Percentiles rank a stretch among this genome's conserved stretches.
Conservation (phyloP, 2,888 invertebrate species). For the Lordiphosa andalusiaca region DNA sequence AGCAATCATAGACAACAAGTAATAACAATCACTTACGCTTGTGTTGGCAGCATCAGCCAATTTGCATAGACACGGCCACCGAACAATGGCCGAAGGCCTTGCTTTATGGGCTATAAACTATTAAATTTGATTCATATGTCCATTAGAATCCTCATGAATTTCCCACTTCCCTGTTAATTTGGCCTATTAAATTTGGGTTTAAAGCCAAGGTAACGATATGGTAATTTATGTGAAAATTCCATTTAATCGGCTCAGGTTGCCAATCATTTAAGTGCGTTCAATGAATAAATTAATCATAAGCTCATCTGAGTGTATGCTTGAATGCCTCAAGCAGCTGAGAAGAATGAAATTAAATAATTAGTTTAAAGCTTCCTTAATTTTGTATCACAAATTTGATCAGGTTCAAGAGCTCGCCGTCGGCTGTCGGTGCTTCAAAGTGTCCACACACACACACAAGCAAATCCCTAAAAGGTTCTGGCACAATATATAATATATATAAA, state of each 20-base stretch:
- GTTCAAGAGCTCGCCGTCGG: constrained; percentile 1
- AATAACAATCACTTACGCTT: constrained; percentile 41
- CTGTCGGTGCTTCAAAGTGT: constrained; percentile 7
- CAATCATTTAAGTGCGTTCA: constrained; percentile 10
- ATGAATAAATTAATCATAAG: constrained; percentile 32
- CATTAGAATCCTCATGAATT: constrained; percentile 6
- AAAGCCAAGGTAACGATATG: constrained; percentile 16
- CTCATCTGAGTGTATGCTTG: constrained; percentile 13
- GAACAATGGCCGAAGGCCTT: not conserved
- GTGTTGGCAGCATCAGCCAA: constrained; percentile 16
- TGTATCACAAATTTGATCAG: not conserved
- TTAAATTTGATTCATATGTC: constrained; percentile 1
- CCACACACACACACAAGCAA: constrained; percentile 8
- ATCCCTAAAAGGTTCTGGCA: constrained; percentile 15
- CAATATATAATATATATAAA: constrained; percentile 29
- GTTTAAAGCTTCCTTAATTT: not conserved
- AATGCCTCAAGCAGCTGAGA: constrained; percentile 6
- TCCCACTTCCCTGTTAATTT: too few relatives aligned
- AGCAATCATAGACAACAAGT: constrained; percentile 41
- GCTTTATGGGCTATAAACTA: too few relatives aligned
- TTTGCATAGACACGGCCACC: constrained; percentile 39
- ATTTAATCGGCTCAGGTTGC: constrained; percentile 35
- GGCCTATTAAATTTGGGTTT: not conserved
- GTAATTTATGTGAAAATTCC: constrained; percentile 1
- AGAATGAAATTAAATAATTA: too few relatives aligned